phyloP scores from a whole-genome alignment of 2,888 invertebrate species.

The Eumacrocentrus americanus region DNA sequence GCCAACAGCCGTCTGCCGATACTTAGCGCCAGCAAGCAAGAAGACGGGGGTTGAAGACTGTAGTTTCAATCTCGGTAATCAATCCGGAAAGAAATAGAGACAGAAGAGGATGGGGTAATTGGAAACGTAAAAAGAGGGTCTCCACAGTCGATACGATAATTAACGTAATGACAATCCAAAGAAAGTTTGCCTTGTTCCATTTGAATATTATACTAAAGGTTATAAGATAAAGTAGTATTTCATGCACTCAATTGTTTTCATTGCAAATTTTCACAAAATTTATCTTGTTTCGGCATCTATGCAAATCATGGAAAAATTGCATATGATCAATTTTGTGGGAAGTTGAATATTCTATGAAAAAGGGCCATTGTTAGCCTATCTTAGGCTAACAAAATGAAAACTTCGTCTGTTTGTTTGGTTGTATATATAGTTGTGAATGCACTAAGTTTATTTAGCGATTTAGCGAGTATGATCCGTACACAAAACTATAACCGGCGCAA shows the following conservation, averaged over 20 bases:
- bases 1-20: slow-evolving; percentile 40
- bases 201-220: background rate
- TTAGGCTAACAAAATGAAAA: too few species aligned
- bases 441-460: too few species aligned
- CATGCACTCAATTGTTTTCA: too few species aligned
- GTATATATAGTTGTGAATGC: too few species aligned
- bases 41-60: background rate
- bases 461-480: too few species aligned
- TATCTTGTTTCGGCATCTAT: background rate
- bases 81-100: slow-evolving; percentile 17
- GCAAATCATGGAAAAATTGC: too few species aligned
- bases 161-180: slow-evolving; percentile 6
- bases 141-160: slow-evolving; percentile 3
- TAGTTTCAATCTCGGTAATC: slow-evolving; percentile 16
- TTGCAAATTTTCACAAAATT: too few species aligned
- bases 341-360: too few species aligned
- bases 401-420: too few species aligned
- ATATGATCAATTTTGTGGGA: too few species aligned
- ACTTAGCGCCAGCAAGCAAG: slow-evolving; percentile 3
- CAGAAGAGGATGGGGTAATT: background rate
- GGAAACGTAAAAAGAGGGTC: slow-evolving; percentile 8
- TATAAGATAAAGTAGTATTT: background rate
- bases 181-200: background rate
- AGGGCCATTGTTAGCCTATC: too few species aligned
- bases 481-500: too few species aligned